Percentiles rank a stretch among this genome's conserved stretches.
Conservation (phyloP, 2,888 invertebrate species). For the Drosophila vallismaia region DNA sequence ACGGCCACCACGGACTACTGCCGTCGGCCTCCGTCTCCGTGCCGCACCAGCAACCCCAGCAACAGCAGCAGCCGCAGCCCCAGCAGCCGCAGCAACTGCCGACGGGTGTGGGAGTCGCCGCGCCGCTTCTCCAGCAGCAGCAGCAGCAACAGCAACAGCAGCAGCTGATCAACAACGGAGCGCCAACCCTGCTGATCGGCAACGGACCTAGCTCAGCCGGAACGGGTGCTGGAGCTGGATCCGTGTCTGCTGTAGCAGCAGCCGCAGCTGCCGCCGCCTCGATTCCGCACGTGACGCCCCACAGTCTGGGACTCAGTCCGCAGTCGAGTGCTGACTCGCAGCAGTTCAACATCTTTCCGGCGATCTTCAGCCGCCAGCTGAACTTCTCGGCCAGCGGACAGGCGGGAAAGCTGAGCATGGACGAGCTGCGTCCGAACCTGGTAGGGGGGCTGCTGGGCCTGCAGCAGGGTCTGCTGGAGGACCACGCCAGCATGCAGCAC, state of each 20-base stretch:
- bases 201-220: slow-evolving; percentile 82
- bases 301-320: slow-evolving; percentile 83
- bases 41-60: slow-evolving; percentile 57
- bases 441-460: slow-evolving; percentile 91
- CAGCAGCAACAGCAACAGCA: slow-evolving; percentile 56
- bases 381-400: slow-evolving; percentile 92
- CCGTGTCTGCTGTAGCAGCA: slow-evolving; percentile 65
- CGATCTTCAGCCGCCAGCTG: slow-evolving; percentile 94
- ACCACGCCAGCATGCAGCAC: slow-evolving; percentile 87
- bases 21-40: slow-evolving; percentile 35
- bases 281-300: slow-evolving; percentile 75
- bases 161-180: slow-evolving; percentile 57
- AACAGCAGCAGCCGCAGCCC: slow-evolving; percentile 43
- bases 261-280: slow-evolving; percentile 65
- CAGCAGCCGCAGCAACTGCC: slow-evolving; percentile 59
- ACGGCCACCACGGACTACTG: slow-evolving; percentile 62
- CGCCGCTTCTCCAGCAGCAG: slow-evolving; percentile 58
- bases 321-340: slow-evolving; percentile 85
- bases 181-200: slow-evolving; percentile 77
- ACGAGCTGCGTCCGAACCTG: slow-evolving; percentile 92
- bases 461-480: slow-evolving; percentile 91
- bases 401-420: slow-evolving; percentile 90
- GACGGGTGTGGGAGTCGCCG: slow-evolving; percentile 18
- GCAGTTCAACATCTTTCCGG: slow-evolving; percentile 94
- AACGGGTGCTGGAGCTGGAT: slow-evolving; percentile 50